These are phyloP conservation scores for Troglohyphantes excavatus DNA, from an alignment of 2,888 invertebrate species.

Conservation along the genomic window DNA sequence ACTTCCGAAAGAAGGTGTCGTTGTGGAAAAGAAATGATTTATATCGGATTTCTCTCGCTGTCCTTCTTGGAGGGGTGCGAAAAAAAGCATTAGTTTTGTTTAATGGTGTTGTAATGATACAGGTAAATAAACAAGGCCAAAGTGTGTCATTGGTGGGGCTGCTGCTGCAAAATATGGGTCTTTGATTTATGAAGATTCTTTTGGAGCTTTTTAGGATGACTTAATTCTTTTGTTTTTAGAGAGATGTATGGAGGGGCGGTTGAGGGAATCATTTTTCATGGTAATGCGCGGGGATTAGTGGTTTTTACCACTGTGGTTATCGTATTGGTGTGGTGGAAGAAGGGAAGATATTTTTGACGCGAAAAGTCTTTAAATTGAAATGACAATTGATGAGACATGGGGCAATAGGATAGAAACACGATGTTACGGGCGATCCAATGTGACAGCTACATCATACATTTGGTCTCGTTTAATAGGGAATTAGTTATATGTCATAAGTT, in stretches of 20 bases:
- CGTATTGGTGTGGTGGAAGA: background rate
- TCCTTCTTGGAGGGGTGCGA: background rate
- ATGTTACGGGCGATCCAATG: too few relatives aligned
- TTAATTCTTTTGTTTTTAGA: slow-evolving; percentile 57
- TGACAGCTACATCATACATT: too few relatives aligned
- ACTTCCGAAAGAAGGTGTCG: slow-evolving; percentile 63
- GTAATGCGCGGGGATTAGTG: slow-evolving; percentile 28
- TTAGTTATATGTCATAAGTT: too few relatives aligned
- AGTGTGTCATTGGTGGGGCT: too few relatives aligned
- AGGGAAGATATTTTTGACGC: too few relatives aligned
- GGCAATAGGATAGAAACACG: too few relatives aligned
- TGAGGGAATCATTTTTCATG: slow-evolving; percentile 68
- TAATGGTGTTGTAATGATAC: slow-evolving; percentile 55
- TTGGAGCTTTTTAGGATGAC: slow-evolving; percentile 64
- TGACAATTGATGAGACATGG: too few relatives aligned
- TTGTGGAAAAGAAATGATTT: slow-evolving; percentile 68
- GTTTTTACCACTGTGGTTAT: background rate
- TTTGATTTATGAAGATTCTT: slow-evolving; percentile 73
- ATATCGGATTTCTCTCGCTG: slow-evolving; percentile 55
- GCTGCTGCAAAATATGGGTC: slow-evolving; percentile 9
- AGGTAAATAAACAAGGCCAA: slow-evolving; percentile 44
- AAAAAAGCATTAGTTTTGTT: slow-evolving; percentile 69
- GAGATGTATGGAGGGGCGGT: slow-evolving; percentile 40
- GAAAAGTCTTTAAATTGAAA: too few relatives aligned
- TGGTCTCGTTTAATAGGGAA: too few relatives aligned